phyloP scores from a whole-genome alignment of 2,888 invertebrate species.

The Adela reaumurella region DNA sequence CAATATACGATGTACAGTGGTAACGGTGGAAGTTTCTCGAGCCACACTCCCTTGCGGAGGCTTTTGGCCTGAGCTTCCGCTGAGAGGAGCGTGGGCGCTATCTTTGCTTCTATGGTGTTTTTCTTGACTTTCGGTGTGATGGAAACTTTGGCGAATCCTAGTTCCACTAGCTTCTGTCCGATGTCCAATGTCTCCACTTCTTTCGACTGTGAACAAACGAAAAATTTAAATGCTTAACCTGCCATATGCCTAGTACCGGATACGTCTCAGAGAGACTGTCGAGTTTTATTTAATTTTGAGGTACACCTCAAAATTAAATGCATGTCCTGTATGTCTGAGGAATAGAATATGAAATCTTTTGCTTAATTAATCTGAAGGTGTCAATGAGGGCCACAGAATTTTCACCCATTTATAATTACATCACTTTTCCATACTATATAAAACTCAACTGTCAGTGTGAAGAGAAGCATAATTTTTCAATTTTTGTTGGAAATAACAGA shows the following conservation, averaged over 20 bases:
- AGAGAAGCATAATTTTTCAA: too few relatives aligned
- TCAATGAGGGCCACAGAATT: too few relatives aligned
- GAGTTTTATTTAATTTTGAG: not conserved
- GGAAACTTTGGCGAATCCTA: constrained; percentile 42
- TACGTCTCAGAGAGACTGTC: not conserved
- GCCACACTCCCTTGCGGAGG: constrained; percentile 43
- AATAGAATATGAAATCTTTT: too few relatives aligned
- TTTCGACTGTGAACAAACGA: constrained; percentile 30
- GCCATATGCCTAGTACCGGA: not conserved
- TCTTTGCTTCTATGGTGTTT: constrained; percentile 34
- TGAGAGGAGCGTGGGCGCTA: constrained; percentile 32
- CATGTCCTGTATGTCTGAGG: too few relatives aligned
- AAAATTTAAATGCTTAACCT: constrained; percentile 4
- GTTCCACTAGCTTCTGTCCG: constrained; percentile 43
- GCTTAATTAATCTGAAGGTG: too few relatives aligned
- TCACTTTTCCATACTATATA: too few relatives aligned
- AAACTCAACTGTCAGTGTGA: too few relatives aligned
- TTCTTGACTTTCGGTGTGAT: constrained; percentile 30
- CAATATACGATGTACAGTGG: constrained; percentile 34
- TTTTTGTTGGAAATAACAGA: too few relatives aligned
- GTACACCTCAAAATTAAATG: not conserved
- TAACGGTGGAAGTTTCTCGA: constrained; percentile 36
- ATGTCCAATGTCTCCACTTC: constrained; percentile 36
- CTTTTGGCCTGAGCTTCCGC: constrained; percentile 39
- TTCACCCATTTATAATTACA: too few relatives aligned